phyloP scores from a whole-genome alignment of 2,888 invertebrate species.

The Agriopis leucophaearia region DNA sequence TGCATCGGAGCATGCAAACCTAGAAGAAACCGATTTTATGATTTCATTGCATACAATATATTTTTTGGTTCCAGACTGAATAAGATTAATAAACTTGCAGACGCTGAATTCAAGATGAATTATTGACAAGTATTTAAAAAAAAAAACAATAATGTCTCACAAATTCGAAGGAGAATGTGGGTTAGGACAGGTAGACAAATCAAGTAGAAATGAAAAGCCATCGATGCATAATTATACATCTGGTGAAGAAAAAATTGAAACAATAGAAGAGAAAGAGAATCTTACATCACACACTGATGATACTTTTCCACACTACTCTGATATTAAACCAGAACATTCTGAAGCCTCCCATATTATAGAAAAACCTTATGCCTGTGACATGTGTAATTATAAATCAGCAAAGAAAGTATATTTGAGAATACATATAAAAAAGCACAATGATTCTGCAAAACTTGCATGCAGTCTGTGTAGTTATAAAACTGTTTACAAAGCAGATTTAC shows the following conservation, averaged over 20 bases:
- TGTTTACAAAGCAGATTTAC: background rate
- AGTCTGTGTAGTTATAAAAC: constrained; percentile 5
- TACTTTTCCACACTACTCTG: background rate
- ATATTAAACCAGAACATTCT: background rate
- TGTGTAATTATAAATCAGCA: background rate
- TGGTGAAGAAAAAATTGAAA: background rate
- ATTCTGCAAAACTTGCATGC: background rate
- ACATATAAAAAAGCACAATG: background rate
- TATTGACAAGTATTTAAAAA: background rate
- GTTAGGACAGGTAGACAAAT: background rate
- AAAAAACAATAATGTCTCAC: background rate
- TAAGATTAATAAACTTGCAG: too few relatives aligned
- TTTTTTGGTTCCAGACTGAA: too few relatives aligned
- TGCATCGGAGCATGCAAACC: too few relatives aligned
- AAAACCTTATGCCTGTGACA: background rate
- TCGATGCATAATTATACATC: background rate
- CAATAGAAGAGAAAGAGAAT: background rate
- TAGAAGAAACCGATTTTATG: too few relatives aligned
- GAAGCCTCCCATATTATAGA: background rate
- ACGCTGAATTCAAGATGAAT: too few relatives aligned
- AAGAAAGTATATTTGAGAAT: background rate
- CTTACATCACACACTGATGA: background rate
- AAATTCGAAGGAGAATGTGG: background rate
- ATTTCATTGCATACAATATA: too few relatives aligned
- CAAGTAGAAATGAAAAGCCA: background rate